Conservation (phyloP, 2,888 invertebrate species). For the Cartodere bifasciata region DNA sequence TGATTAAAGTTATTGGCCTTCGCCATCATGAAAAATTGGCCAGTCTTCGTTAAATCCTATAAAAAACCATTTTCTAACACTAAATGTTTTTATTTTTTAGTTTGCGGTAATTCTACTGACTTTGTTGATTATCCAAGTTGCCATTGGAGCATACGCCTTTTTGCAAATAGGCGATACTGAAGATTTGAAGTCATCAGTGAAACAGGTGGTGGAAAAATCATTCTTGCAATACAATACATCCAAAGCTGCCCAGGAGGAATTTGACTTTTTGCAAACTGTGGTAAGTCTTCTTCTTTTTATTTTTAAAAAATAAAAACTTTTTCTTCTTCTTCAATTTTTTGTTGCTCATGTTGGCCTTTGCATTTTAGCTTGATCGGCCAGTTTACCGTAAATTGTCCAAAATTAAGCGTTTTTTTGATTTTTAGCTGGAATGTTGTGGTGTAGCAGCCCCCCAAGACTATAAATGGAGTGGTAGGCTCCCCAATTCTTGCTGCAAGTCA, state of each 20-base stretch:
- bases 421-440: slow-evolving; percentile 20
- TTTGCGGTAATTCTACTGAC: slow-evolving; percentile 43
- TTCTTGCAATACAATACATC: slow-evolving; percentile 36
- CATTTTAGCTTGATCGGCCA: no score
- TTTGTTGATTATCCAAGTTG: slow-evolving; percentile 57
- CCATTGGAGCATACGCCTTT: slow-evolving; percentile 51
- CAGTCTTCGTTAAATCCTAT: no score
- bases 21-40: no score
- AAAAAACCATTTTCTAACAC: no score
- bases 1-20: no score
- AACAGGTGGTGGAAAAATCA: slow-evolving; percentile 27
- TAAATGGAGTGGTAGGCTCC: slow-evolving; percentile 18
- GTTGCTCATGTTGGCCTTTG: no score
- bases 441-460: slow-evolving; percentile 18
- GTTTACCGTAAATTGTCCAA: no score
- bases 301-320: no score
- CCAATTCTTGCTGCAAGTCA: slow-evolving; percentile 17
- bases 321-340: no score
- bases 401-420: slow-evolving; percentile 6
- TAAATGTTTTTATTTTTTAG: slow-evolving; percentile 31
- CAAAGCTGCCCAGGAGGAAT: slow-evolving; percentile 36
- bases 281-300: slow-evolving; percentile 30
- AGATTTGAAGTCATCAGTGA: slow-evolving; percentile 26
- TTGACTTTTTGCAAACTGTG: slow-evolving; percentile 49
- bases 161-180: slow-evolving; percentile 42